Evolutionary conservation across 2,797 vertebrate genomes (phyloP), one percentile per base, ranked within the genome.

Genomic region (Parauchenoglanis ngamensis): DNA sequence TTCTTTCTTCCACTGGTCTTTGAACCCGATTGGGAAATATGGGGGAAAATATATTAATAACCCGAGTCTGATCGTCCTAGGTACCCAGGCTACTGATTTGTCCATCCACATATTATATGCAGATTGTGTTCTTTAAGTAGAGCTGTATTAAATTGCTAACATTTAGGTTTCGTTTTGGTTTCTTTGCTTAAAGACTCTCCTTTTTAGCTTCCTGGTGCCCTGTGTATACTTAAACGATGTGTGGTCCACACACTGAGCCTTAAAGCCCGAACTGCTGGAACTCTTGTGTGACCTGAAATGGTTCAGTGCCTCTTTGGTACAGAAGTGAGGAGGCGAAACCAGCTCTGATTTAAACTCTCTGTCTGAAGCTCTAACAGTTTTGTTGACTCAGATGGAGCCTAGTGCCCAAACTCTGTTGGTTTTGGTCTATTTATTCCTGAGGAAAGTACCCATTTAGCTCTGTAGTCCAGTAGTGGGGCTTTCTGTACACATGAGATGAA

Each of bases 351-450:
- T 75, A 85, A 67, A 87, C 65, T 46, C 63, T 76, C 25, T 21
- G 79, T 81, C 88, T 86, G 65, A 89, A 89, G 85, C 89, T 90
- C 89, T 87, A 84, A 85, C 68, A 49, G 80, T 85, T 70, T 78
- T 88, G 90, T 91, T 91, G 87, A 91, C 88, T 90, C 87, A 81
- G 81, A 87, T 80, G 70, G 75, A 85, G 84, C 76, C 87, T 17
- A 61, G 83, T 83, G 86, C 82, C 72, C 44, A 84, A 83, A 87
- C 44, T 70, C 61, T 54, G 65, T 82, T 85, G 77, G 72, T 90
- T 91, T 87, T 87, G 77, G 83, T 73, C 85, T 80, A 76, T 88
- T 89, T 83, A 80, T 89, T 89, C 88, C 86, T 76, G 87, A 87
- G 86, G 87, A 85, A 87, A 89, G 78, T 52, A 77, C 72, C 88